Conservation (phyloP, 2,888 invertebrate species). For the Volucella inanis region DNA sequence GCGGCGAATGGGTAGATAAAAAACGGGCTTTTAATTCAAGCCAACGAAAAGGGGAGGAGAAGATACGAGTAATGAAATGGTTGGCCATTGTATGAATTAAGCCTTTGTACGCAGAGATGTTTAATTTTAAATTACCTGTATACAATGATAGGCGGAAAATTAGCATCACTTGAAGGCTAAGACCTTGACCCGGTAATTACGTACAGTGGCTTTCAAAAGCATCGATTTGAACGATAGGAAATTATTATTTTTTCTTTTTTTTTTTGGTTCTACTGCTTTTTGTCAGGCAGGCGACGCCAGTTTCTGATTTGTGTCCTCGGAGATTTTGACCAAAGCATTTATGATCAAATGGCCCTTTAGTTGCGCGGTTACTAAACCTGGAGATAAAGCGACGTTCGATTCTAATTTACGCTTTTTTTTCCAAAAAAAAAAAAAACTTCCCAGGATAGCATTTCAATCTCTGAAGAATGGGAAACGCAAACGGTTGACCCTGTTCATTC, state of each 20-base stretch:
- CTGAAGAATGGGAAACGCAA: too few relatives aligned
- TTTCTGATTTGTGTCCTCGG: too few relatives aligned
- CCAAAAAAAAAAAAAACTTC: too few relatives aligned
- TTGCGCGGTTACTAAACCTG: too few relatives aligned
- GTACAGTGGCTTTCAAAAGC: constrained; percentile 1
- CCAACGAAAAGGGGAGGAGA: constrained; percentile 47
- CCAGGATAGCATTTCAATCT: too few relatives aligned
- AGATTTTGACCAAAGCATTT: too few relatives aligned
- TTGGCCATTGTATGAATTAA: constrained; percentile 52
- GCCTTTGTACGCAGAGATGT: constrained; percentile 58
- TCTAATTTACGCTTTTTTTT: too few relatives aligned
- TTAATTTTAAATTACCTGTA: constrained; percentile 69
- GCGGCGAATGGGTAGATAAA: constrained; percentile 66
- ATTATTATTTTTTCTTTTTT: background rate
- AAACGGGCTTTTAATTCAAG: constrained; percentile 59
- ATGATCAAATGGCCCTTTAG: too few relatives aligned
- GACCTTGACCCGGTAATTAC: constrained; percentile 46
- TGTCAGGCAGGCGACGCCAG: too few relatives aligned
- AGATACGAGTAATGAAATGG: constrained; percentile 68
- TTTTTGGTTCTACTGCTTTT: background rate
- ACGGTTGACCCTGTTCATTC: too few relatives aligned
- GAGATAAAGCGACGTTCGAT: too few relatives aligned
- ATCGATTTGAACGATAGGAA: background rate
- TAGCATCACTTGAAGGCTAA: constrained; percentile 40
- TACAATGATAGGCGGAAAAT: constrained; percentile 60